Evolutionary conservation across 2,113 vertebrate genomes (phyloP), one percentile per base, ranked within the genome.

Genomic region (Nerophis lumbriciformis): DNA sequence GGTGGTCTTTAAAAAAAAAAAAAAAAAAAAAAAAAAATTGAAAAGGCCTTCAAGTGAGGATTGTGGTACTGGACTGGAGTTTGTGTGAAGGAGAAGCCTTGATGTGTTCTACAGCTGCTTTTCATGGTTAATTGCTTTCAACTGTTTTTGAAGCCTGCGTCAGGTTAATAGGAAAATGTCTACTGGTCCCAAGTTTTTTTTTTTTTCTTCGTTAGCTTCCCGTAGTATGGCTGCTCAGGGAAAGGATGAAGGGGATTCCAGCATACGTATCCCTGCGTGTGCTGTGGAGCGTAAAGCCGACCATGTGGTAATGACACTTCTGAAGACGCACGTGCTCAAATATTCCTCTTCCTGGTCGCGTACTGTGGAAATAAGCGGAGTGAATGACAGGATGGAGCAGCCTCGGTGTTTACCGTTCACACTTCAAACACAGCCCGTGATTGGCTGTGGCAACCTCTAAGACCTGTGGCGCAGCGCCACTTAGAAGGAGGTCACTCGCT

Each of bases 1-100:
- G 97, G 96, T 98, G 95, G 95, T 94, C 94, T 90, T 92, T 13
- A 48, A 36, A 60, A 48, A 48, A 53, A 91, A 91, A 91, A 92
- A 93, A 92, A 90, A 28, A 92, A 94, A 92, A 90, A 11, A 92
- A 87, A 90, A 93, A 75, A 82, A 87, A 88, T 89, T 89, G 90
- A 79, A 82, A 81, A 79, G 65, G 59, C 55, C 66, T 73, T 69
- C 52, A 66, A 65, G 72, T 66, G 59, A 82, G 59, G 76, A 65
- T 71, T 84, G 75, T 55, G 63, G 65, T 59, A 52, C 66, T 14
- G 45, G 62, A 60, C 66, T 65, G 61, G 75, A 55, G 50, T 66
- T 57, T 69, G 68, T 69, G 58, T 69, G 75, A 62, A 65, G 52
- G 59, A 16, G 65, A 48, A 74, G 72, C 61, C 66, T 58, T 65